Percentiles rank a stretch among this genome's conserved stretches.
Evolutionary conservation across 1,140 invertebrate genomes (phyloP).

Genomic region (Drosophila prosaltans): DNA sequence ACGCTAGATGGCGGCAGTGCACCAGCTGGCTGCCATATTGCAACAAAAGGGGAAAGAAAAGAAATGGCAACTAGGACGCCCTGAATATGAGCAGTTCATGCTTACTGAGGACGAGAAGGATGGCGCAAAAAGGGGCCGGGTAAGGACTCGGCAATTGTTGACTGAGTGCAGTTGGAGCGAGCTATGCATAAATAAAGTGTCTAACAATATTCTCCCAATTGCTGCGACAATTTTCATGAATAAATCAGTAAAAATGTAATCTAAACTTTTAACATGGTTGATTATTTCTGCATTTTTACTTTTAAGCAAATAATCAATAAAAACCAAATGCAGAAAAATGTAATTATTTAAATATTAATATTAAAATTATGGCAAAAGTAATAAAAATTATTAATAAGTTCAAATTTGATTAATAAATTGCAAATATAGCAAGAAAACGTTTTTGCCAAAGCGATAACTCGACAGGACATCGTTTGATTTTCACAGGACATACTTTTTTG

Average conservation of each 20-base stretch:
- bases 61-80: not conserved
- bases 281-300: too few relatives aligned
- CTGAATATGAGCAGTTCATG: conserved; percentile 8
- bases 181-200: conserved; percentile 3
- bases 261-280: not conserved
- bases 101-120: not conserved
- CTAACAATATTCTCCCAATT: not conserved
- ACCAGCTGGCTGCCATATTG: conserved; percentile 4
- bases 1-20: conserved; percentile 54
- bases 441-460: too few relatives aligned
- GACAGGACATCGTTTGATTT: too few relatives aligned
- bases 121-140: not conserved
- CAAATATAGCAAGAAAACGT: too few relatives aligned
- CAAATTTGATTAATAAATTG: too few relatives aligned
- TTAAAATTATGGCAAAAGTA: too few relatives aligned
- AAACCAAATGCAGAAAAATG: too few relatives aligned
- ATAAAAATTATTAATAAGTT: too few relatives aligned
- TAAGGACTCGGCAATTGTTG: not conserved
- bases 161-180: conserved; percentile 3
- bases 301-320: too few relatives aligned
- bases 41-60: not conserved
- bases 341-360: too few relatives aligned
- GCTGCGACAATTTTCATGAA: not conserved
- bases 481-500: too few relatives aligned
- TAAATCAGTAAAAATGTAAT: conserved; percentile 2